A percentile compares a stretch with the other conserved stretches of the same genome.
phyloP scores from a whole-genome alignment of 2,797 vertebrate species.

The Sus cebifrons region DNA sequence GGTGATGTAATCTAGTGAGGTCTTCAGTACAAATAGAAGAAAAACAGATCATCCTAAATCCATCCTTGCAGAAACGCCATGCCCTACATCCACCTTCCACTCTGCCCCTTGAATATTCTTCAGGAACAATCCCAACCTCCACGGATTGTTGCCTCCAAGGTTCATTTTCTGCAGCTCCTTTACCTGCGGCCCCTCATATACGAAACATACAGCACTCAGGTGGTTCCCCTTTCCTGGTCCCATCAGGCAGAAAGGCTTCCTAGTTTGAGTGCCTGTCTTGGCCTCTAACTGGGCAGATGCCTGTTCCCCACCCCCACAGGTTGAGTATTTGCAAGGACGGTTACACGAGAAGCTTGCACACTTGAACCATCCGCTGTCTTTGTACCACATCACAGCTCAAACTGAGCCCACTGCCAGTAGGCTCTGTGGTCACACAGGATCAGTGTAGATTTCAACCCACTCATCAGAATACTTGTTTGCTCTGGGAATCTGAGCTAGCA shows the following conservation, averaged over 20 bases:
- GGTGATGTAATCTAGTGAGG: background rate
- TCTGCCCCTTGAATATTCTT: background rate
- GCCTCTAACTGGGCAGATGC: background rate
- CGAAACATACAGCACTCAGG: background rate
- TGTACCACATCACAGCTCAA: background rate
- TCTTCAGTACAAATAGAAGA: background rate
- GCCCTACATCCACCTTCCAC: background rate
- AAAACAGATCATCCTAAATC: background rate
- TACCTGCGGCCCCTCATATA: background rate
- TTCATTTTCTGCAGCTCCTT: background rate
- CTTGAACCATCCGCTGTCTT: background rate
- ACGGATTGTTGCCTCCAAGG: background rate
- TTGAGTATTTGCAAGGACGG: background rate
- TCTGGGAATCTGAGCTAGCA: background rate
- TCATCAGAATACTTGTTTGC: background rate
- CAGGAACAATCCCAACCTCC: background rate
- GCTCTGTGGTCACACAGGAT: background rate
- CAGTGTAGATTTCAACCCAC: background rate
- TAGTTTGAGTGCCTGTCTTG: background rate
- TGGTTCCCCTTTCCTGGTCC: background rate
- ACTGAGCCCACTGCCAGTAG: background rate
- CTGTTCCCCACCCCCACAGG: background rate
- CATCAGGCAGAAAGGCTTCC: background rate
- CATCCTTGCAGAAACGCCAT: background rate
- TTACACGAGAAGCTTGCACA: background rate